phyloP scores from a whole-genome alignment of 2,888 invertebrate genomes.

The Agelastica alni region DNA sequence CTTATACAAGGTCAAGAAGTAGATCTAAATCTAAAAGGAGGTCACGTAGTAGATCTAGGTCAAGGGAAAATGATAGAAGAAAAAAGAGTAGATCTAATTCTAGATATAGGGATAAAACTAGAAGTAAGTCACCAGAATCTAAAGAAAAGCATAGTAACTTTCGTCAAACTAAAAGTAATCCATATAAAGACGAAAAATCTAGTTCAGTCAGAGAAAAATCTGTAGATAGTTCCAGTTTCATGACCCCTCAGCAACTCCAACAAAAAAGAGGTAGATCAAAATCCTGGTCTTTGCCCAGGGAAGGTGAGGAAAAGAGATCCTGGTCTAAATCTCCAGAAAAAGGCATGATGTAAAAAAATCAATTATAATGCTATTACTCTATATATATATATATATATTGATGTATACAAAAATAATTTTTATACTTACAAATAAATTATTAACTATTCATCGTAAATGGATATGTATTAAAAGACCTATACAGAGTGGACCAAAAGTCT shows the following conservation, averaged over 20 bases:
- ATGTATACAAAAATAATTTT: no score
- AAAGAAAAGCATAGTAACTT: neutral
- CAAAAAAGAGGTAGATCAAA: conserved; percentile 54
- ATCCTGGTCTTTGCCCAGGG: conserved; percentile 67
- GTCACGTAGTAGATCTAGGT: conserved; percentile 41
- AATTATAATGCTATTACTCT: conserved; percentile 4
- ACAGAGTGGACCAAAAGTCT: no score
- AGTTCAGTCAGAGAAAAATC: conserved; percentile 41
- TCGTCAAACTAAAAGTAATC: conserved; percentile 22
- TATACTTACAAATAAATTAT: no score
- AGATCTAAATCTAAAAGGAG: conserved; percentile 46
- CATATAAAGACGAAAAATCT: conserved; percentile 21
- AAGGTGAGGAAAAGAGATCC: conserved; percentile 51
- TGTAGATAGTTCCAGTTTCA: conserved; percentile 51
- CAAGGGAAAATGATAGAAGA: conserved; percentile 24
- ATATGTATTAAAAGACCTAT: no score
- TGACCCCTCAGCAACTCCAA: conserved; percentile 49
- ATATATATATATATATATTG: no score
- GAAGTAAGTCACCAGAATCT: conserved; percentile 23
- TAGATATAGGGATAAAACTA: conserved; percentile 22
- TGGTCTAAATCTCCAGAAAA: conserved; percentile 61
- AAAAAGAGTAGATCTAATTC: conserved; percentile 17
- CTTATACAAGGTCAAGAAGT: conserved; percentile 30
- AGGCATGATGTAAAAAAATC: no score
- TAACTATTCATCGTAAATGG: no score